These are phyloP conservation scores for Neogale vison DNA, from an alignment of 2,113 vertebrate genomes.

Conservation along the genomic window DNA sequence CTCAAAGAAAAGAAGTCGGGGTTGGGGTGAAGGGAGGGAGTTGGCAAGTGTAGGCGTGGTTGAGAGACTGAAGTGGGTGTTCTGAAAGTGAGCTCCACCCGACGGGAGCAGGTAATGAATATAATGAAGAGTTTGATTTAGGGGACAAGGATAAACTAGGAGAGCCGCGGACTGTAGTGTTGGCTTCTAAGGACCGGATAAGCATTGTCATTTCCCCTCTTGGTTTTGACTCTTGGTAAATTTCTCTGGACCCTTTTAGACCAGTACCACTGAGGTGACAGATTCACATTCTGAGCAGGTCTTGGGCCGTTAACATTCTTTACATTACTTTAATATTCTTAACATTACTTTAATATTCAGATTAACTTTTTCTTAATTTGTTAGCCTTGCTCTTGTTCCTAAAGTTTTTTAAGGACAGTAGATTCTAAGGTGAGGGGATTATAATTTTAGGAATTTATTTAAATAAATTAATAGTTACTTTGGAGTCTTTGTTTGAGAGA, in stretches of 20 bases:
- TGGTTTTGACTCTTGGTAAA: background rate
- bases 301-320: background rate
- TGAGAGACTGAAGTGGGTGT: background rate
- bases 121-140: background rate
- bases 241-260: background rate
- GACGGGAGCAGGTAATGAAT: background rate
- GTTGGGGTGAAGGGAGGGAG: background rate
- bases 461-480: slow-evolving; percentile 15
- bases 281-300: background rate
- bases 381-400: background rate
- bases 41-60: background rate
- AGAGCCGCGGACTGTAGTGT: background rate
- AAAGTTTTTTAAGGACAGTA: background rate
- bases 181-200: background rate
- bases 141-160: background rate
- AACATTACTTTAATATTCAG: background rate
- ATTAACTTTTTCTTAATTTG: slow-evolving; percentile 14
- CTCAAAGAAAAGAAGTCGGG: background rate
- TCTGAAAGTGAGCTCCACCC: background rate
- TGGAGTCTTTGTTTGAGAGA: background rate
- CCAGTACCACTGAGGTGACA: background rate
- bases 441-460: slow-evolving; percentile 19
- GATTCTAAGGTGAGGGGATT: background rate
- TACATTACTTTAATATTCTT: slow-evolving; percentile 1
- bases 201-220: background rate